Percentiles rank a stretch among this genome's conserved stretches.
Evolutionary conservation across 1,140 invertebrate species (phyloP).

Genomic region (Drosophila chauvacae): DNA sequence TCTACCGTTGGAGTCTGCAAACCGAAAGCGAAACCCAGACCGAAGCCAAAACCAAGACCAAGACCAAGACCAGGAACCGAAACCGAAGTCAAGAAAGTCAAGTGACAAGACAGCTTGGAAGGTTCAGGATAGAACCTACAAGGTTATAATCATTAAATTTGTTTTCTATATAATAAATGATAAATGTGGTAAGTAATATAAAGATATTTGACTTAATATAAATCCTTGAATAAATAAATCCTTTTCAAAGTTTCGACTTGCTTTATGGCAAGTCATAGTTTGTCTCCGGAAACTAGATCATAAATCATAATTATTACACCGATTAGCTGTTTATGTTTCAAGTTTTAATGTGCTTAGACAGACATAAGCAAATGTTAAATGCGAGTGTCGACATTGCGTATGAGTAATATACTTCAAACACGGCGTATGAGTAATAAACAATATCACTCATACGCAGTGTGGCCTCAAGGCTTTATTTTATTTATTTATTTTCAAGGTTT

Average conservation of each 20-base stretch:
- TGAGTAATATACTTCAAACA: slow-evolving; percentile 9
- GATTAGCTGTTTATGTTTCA: neutral
- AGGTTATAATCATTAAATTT: neutral
- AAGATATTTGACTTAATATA: no score
- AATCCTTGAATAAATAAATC: neutral
- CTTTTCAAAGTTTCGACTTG: neutral
- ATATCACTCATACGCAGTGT: slow-evolving; percentile 4
- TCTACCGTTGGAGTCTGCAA: slow-evolving; percentile 20
- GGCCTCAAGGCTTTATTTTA: neutral
- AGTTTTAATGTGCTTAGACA: neutral
- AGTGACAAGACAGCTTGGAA: neutral
- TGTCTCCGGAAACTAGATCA: neutral
- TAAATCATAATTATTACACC: neutral
- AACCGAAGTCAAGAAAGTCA: slow-evolving; percentile 8
- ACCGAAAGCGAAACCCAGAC: slow-evolving; percentile 25
- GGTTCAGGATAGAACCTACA: no score
- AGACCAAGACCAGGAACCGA: neutral
- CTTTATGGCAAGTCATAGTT: neutral
- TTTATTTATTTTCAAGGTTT: neutral
- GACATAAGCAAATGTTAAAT: neutral
- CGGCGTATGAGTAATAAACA: slow-evolving; percentile 10
- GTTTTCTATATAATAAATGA: neutral
- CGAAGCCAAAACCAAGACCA: slow-evolving; percentile 21
- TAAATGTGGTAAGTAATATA: neutral
- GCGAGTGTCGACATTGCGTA: slow-evolving; percentile 1